Evolutionary conservation across 2,113 vertebrate species (phyloP).

Genomic region (Psephotus haematonotus): DNA sequence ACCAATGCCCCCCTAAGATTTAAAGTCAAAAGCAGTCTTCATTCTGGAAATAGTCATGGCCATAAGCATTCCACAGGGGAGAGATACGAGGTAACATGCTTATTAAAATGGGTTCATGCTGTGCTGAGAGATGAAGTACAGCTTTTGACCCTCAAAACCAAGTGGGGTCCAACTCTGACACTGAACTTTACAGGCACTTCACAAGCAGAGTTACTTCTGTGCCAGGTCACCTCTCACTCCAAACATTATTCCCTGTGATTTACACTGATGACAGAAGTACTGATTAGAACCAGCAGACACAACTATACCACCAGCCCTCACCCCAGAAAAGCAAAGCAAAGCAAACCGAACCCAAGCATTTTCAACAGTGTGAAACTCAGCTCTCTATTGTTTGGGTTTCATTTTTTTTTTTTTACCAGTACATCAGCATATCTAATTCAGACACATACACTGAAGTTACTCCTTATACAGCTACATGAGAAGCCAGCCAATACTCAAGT

Average conservation of each 20-base stretch:
- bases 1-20: not conserved
- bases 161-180: not conserved
- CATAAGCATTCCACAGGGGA: not conserved
- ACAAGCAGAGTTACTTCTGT: not conserved
- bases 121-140: not conserved
- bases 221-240: not conserved
- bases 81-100: accelerated
- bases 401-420: not conserved
- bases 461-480: not conserved
- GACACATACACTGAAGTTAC: accelerated
- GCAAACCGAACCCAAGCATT: not conserved
- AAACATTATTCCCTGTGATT: not conserved
- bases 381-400: not conserved
- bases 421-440: not conserved
- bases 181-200: not conserved
- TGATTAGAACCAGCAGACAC: accelerated
- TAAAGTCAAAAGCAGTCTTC: not conserved
- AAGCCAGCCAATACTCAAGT: not conserved
- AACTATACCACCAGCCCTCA: not conserved
- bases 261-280: not conserved
- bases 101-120: not conserved
- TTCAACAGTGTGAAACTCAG: not conserved
- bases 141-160: not conserved
- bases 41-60: not conserved
- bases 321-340: not conserved